Percentiles rank a stretch among this genome's conserved stretches.
Evolutionary conservation across 2,797 vertebrate genomes (phyloP).

Genomic region (Macropodus opercularis): DNA sequence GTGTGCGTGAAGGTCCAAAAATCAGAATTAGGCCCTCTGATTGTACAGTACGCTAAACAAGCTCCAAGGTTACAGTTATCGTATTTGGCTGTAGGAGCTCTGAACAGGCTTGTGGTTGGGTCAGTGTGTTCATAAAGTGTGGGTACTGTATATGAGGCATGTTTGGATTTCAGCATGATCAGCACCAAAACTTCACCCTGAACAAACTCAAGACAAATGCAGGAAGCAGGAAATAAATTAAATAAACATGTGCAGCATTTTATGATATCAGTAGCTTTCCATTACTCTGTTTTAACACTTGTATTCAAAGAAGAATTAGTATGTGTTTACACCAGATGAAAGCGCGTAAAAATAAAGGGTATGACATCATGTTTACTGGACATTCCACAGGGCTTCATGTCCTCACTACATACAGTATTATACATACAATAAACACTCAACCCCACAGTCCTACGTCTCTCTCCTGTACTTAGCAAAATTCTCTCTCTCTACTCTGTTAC

Average conservation of each 20-base stretch:
- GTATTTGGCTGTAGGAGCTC: constrained; percentile 59
- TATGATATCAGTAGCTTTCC: constrained; percentile 70
- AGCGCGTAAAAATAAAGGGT: constrained; percentile 58
- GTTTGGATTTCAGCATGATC: constrained; percentile 63
- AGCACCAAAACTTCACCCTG: constrained; percentile 69
- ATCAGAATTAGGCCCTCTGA: constrained; percentile 70
- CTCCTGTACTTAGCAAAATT: constrained; percentile 2
- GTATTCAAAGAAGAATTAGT: constrained; percentile 46
- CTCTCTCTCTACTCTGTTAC: constrained; percentile 72
- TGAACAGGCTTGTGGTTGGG: constrained; percentile 44
- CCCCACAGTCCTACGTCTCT: constrained; percentile 17
- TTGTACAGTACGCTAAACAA: constrained; percentile 77
- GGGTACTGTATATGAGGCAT: constrained; percentile 52
- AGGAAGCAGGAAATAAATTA: constrained; percentile 61
- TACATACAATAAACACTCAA: constrained; percentile 65
- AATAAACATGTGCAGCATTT: constrained; percentile 55
- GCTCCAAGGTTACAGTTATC: constrained; percentile 54
- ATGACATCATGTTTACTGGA: constrained; percentile 75
- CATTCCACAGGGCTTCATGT: constrained; percentile 42
- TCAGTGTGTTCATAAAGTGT: constrained; percentile 42
- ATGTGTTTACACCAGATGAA: constrained; percentile 63
- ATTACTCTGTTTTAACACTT: constrained; percentile 45
- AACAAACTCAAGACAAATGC: constrained; percentile 56
- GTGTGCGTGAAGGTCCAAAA: constrained; percentile 69
- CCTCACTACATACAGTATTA: constrained; percentile 69